phyloP scores from a whole-genome alignment of 2,888 invertebrate species.

The Koerneria pararmatus region DNA sequence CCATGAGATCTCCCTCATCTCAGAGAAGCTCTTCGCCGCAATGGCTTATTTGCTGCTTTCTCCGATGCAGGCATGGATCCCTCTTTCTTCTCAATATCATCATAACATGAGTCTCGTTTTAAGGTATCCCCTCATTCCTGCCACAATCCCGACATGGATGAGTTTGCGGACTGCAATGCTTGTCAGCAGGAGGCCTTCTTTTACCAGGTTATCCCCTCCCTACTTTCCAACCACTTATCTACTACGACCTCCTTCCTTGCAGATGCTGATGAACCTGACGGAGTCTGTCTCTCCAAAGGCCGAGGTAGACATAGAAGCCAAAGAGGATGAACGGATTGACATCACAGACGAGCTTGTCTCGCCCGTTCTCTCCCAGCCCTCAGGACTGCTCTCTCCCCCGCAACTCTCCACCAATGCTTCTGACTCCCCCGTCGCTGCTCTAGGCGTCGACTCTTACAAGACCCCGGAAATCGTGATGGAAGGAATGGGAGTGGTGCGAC shows the following conservation, averaged over 20 bases:
- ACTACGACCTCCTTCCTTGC: neutral
- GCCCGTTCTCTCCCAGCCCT: slow-evolving; percentile 20
- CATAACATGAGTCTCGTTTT: neutral
- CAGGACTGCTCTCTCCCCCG: slow-evolving; percentile 20
- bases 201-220: slow-evolving; percentile 70
- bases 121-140: slow-evolving; percentile 58
- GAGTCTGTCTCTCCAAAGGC: slow-evolving; percentile 51
- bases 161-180: slow-evolving; percentile 73
- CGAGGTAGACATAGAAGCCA: slow-evolving; percentile 45
- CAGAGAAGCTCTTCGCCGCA: slow-evolving; percentile 46
- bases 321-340: slow-evolving; percentile 26
- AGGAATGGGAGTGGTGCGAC: slow-evolving; percentile 17
- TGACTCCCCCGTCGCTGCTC: neutral
- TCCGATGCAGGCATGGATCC: slow-evolving; percentile 29
- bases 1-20: slow-evolving; percentile 65
- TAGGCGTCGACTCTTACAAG: neutral
- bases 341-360: slow-evolving; percentile 30
- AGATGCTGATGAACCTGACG: slow-evolving; percentile 60
- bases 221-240: neutral
- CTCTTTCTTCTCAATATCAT: neutral
- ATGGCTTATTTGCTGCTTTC: slow-evolving; percentile 41
- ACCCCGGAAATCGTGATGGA: slow-evolving; percentile 12
- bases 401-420: slow-evolving; percentile 20
- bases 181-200: slow-evolving; percentile 90
- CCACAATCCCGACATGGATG: slow-evolving; percentile 67